These are phyloP conservation scores for Isichthys henryi DNA, from an alignment of 2,113 vertebrate genomes.

Conservation along the genomic window DNA sequence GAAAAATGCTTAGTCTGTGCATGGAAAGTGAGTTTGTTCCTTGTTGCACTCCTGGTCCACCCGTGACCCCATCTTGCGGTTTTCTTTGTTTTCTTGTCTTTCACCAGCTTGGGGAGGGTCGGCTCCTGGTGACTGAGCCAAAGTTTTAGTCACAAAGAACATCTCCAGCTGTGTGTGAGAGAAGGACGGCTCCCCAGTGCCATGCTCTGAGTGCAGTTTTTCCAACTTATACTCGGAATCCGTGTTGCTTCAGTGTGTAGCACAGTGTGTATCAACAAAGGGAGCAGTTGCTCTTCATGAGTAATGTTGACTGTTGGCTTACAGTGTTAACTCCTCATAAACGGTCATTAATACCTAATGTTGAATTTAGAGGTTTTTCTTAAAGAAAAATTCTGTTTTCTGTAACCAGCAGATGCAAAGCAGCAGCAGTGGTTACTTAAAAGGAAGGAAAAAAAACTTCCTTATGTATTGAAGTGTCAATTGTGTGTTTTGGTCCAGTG, in stretches of 20 bases:
- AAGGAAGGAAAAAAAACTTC: neutral
- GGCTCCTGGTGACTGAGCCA: neutral
- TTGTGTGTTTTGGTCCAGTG: neutral
- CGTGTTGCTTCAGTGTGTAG: neutral
- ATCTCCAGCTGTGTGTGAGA: neutral
- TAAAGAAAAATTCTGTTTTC: neutral
- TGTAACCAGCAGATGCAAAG: neutral
- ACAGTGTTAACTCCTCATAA: neutral
- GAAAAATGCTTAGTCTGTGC: neutral
- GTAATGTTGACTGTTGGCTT: neutral
- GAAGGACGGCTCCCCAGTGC: neutral
- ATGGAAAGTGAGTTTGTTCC: neutral
- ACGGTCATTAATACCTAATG: neutral
- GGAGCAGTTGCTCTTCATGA: neutral
- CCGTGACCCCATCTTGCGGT: neutral
- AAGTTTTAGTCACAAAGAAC: constrained; percentile 4
- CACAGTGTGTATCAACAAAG: neutral
- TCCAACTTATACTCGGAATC: neutral
- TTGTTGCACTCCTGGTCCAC: neutral
- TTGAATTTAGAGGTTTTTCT: neutral
- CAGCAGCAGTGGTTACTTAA: neutral
- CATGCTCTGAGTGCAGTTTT: neutral
- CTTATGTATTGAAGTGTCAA: neutral
- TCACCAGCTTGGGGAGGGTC: neutral
- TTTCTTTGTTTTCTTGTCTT: constrained; percentile 8